Evolutionary conservation across 2,113 vertebrate genomes (phyloP).

Genomic region (Hyaena hyaena): DNA sequence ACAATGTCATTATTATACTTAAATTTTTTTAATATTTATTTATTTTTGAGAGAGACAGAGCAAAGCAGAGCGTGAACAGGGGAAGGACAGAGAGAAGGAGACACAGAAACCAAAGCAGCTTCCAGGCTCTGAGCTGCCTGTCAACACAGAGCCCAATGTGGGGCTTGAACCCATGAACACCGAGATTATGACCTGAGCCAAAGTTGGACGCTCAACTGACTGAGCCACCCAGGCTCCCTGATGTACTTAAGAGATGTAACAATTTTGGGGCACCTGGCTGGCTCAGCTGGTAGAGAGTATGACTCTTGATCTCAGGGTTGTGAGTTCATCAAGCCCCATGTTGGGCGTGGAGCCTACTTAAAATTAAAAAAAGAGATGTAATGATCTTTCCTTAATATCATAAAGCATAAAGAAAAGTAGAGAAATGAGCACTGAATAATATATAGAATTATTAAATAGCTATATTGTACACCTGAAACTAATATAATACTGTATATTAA

Average conservation of each 20-base stretch:
- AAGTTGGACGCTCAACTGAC: too few species aligned
- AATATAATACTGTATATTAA: background rate
- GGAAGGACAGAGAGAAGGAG: too few species aligned
- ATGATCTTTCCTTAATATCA: background rate
- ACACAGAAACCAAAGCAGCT: too few species aligned
- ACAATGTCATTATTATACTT: too few species aligned
- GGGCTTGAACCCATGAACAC: too few species aligned
- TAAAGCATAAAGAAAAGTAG: background rate
- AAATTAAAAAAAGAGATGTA: background rate
- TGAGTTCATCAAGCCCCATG: background rate
- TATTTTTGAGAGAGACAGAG: too few species aligned
- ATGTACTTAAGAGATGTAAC: background rate
- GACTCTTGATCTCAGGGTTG: background rate
- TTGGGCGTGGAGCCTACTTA: background rate
- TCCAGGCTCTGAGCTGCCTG: too few species aligned
- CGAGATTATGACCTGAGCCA: too few species aligned
- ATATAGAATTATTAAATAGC: background rate
- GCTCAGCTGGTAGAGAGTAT: background rate
- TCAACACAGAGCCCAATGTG: too few species aligned
- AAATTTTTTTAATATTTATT: too few species aligned
- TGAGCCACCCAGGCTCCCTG: too few species aligned
- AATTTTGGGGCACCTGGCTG: background rate
- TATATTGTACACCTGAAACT: background rate
- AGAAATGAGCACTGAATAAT: background rate
- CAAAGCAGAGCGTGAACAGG: too few species aligned